A percentile compares a stretch with the other conserved stretches of the same genome.
phyloP scores from a whole-genome alignment of 2,797 vertebrate species.

The Hippocampus kuda region DNA sequence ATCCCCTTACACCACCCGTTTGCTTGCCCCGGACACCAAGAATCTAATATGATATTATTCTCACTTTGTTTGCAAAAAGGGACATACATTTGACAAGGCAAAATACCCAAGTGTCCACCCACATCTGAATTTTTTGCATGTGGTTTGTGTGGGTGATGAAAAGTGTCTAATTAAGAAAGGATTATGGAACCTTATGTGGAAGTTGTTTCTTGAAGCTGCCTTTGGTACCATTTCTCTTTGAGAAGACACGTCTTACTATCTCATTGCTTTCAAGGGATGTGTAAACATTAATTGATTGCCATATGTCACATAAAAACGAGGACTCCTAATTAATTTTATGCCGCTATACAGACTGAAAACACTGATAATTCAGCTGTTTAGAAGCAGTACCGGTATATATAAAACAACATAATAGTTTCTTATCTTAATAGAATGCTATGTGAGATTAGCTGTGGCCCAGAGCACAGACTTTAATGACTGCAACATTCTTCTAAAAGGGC shows the following conservation, averaged over 20 bases:
- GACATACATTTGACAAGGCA: background rate
- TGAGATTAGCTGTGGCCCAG: background rate
- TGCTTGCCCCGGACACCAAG: background rate
- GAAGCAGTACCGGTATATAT: background rate
- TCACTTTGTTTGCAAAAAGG: background rate
- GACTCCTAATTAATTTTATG: constrained; percentile 7
- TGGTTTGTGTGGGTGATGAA: constrained; percentile 55
- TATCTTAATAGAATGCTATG: background rate
- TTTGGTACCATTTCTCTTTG: background rate
- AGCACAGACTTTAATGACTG: background rate
- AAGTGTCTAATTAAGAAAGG: constrained; percentile 47
- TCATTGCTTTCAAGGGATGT: background rate
- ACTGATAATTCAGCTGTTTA: background rate
- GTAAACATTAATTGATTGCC: constrained; percentile 7
- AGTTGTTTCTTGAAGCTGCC: constrained; percentile 5
- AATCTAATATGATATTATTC: background rate
- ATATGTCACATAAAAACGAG: constrained; percentile 1
- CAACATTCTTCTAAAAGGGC: background rate
- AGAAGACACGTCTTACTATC: background rate
- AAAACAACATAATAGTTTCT: background rate
- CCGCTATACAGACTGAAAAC: background rate
- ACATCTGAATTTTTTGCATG: constrained; percentile 44
- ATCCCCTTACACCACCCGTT: background rate
- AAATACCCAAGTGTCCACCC: constrained; percentile 42
- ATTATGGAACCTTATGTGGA: constrained; percentile 35